These are phyloP conservation scores for Mechanitis messenoides DNA, from an alignment of 2,888 invertebrate genomes.

Conservation along the genomic window DNA sequence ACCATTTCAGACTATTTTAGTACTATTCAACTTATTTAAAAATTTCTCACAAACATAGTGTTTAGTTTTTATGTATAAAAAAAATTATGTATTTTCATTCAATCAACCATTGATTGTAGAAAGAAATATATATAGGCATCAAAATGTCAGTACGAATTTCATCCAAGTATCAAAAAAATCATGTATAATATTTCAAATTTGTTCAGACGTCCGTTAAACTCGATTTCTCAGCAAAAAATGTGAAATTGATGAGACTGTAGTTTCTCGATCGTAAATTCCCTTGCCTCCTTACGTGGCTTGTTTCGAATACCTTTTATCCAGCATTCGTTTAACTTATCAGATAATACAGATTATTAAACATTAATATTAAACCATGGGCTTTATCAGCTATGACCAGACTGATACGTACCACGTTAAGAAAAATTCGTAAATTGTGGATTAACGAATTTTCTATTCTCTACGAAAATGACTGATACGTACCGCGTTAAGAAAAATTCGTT, in stretches of 20 bases:
- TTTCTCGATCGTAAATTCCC: conserved; percentile 20
- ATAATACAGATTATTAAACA: too few species aligned
- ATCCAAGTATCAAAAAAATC: conserved; percentile 3
- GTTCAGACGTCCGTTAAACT: conserved; percentile 36
- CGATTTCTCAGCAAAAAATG: conserved; percentile 46
- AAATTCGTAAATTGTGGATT: too few species aligned
- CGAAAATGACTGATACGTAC: too few species aligned
- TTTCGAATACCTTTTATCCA: conserved; percentile 11
- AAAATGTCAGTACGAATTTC: background rate
- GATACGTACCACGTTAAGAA: too few species aligned
- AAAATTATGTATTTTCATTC: background rate
- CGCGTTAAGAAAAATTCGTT: too few species aligned
- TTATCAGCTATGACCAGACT: too few species aligned
- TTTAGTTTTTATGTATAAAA: too few species aligned
- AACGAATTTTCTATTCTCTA: too few species aligned
- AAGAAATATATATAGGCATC: background rate
- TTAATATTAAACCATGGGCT: too few species aligned
- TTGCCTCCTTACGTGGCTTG: conserved; percentile 19
- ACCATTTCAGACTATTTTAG: too few species aligned
- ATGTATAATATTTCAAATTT: conserved; percentile 6
- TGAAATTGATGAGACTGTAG: conserved; percentile 38
- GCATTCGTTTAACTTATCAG: conserved; percentile 15
- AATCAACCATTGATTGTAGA: background rate
- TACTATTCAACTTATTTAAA: too few species aligned
- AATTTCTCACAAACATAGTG: too few species aligned